Evolutionary conservation across 2,113 vertebrate species (phyloP), one percentile per base, ranked within the genome.

Genomic region (Clupea harengus): DNA sequence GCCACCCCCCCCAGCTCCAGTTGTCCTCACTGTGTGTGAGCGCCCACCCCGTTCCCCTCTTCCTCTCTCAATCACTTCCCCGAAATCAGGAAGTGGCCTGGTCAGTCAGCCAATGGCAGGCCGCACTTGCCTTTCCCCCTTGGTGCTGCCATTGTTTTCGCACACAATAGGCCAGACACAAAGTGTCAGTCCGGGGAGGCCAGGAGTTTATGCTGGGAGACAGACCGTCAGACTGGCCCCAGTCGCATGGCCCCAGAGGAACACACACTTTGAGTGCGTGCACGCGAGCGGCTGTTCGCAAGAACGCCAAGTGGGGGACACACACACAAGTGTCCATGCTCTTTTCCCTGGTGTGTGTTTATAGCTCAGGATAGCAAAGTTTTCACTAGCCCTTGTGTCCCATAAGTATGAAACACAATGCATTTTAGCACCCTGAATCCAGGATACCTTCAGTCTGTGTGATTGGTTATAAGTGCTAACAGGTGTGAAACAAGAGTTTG

Each of bases 81-180:
- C 93, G 93, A 94, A 95, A 91, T 90, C 95, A 96, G 95, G 95
- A 95, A 95, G 93, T 86, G 82, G 91, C 88, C 91, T 28, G 78
- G 91, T 92, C 89, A 90, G 89, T 57, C 87, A 91, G 90, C 94
- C 94, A 95, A 94, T 96, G 94, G 90, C 90, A 83, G 57, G 81
- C 91, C 87, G 88, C 88, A 88, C 91, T 93, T 92, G 94, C 95
- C 93, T 95, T 95, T 92, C 94, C 93, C 93, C 93, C 92, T 92
- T 83, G 85, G 91, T 93, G 91, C 86, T 86, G 90, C 93, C 93
- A 95, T 96, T 96, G 95, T 96, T 95, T 95, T 89, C 89, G 89
- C 89, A 93, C 93, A 95, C 95, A 96, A 95, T 95, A 91, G 95
- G 88, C 93, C 91, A 95, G 94, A 94, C 93, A 94, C 91, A 88